phyloP scores from a whole-genome alignment of 2,888 invertebrate genomes.

The Hypercompe scribonia region DNA sequence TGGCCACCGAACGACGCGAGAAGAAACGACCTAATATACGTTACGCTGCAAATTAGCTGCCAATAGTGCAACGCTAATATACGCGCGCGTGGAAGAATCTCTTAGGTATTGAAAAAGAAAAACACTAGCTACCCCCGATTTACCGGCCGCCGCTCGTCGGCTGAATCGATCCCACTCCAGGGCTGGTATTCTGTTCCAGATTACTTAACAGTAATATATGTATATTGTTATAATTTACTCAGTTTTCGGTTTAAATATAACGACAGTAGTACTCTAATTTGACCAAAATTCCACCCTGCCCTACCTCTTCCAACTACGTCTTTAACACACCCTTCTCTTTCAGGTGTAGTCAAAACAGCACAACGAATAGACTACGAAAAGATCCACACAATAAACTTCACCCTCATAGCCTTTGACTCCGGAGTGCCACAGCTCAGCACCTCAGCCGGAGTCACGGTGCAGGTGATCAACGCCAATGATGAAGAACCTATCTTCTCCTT shows the following conservation, averaged over 20 bases:
- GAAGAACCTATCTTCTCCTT: slow-evolving; percentile 93
- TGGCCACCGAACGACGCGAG: no score
- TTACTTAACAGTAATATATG: no score
- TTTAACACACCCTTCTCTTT: background rate
- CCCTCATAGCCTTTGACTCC: slow-evolving; percentile 93
- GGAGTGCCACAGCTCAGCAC: slow-evolving; percentile 94
- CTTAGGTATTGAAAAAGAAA: no score
- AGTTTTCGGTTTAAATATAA: background rate
- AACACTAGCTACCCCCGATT: no score
- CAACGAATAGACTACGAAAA: slow-evolving; percentile 94
- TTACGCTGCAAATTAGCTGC: no score
- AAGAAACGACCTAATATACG: no score
- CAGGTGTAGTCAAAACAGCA: slow-evolving; percentile 92
- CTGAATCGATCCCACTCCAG: no score
- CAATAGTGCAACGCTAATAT: no score
- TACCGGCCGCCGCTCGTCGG: no score
- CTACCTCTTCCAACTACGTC: no score
- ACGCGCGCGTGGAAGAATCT: no score
- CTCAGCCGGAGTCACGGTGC: slow-evolving; percentile 91
- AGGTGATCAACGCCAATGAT: slow-evolving; percentile 94
- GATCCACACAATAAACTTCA: slow-evolving; percentile 91
- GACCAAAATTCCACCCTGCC: background rate
- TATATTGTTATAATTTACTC: background rate
- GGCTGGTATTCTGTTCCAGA: no score
- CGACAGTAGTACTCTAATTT: background rate